Evolutionary conservation across 2,113 vertebrate species (phyloP), one percentile per base, ranked within the genome.

Genomic region (Regulus satrapa): DNA sequence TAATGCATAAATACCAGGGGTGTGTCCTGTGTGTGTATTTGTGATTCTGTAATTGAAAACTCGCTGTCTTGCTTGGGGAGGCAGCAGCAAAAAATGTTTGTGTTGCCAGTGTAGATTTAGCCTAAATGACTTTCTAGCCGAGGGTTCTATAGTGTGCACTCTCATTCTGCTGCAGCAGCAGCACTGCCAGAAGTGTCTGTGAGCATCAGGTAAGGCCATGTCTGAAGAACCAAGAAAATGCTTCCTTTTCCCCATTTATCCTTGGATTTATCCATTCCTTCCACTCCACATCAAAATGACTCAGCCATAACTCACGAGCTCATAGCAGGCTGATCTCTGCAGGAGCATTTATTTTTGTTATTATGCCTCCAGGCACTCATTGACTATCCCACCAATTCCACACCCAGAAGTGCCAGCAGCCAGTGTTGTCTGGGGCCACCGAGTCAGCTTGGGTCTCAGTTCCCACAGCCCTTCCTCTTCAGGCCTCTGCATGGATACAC

Each of bases 1-100:
- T 13, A 7, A 28, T 51, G 89, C 91, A 89, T 81, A 77, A 94
- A 94, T 95, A n/a, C n/a, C 95, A 92, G 86, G 86, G 91, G 94
- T 1, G 55, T 19, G 76, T 58, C 76, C 91, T 63, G 48, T 6
- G 34, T 13, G 49, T 49, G 63, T 59, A 59, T 18, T 83, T 61
- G 51, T 1, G 18, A 68, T 9, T 51, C 75, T 77, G 68, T 6
- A 16, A 11, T 19, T 34, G 79, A 69, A 43, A 84, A 31, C 59
- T 75, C 5, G 4, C n/a, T 2, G 2, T 10, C 49, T 32, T 5
- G 31, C 73, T 5, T 17, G 41, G n/a, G 71, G 48, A 71, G n/a
- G 56, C 15, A 31, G 49, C 54, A 24, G 36, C 4, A 71, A 32
- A 67, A 67, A 72, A 38, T 1, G 16, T 59, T 46, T 24, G 6